Evolutionary conservation across 2,888 invertebrate species (phyloP), one percentile per base, ranked within the genome.

Genomic region (Microplitis deprimator): DNA sequence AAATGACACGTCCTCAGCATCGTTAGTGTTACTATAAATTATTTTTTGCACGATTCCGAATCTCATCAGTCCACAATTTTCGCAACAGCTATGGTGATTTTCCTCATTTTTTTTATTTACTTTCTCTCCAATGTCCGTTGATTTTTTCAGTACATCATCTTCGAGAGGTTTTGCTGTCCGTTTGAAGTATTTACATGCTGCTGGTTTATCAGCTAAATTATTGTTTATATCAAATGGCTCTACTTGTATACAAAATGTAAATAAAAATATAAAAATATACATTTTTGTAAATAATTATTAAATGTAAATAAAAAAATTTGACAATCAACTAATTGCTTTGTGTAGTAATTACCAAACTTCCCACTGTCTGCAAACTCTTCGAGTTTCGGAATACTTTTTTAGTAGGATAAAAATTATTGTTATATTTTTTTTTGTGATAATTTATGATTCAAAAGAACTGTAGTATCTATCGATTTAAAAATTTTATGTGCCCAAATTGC

Each of bases 1-100:
- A 13, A 89, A 82, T 72, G 83, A 80, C 6, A 89, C 78, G 38
- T 85, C 70, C 6, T 84, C 68, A 6, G 65, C 68, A 20, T 68
- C 50, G 38, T 74, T 67, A 8, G 80, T 39, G 13, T 70, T 69
- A n/a, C 79, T 73, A 4, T 73, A 74, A 70, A 86, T 82, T 50
- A 86, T 84, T 79, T 86, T 86, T 59, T 86, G 86, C 0, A 87
- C 81, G 6, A 87, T 79, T 5, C 86, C 85, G 60, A 83, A 84
- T 6, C 77, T 80, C 0, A 73, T 72, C 0, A 82, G 16, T 10
- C 80, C 80, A 61, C 86, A 87, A 10, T 82, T 74, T 68, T 85
- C 68, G 5, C 84, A 82, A 77, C 83, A 78, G 17, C 76, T 61
- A 17, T 8, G 6, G 5, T 39, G 16, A 1, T 50, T 3, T 20